Evolutionary conservation across 2,113 vertebrate species (phyloP), one percentile per base, ranked within the genome.

Genomic region (Epinephelus cyanopodus): DNA sequence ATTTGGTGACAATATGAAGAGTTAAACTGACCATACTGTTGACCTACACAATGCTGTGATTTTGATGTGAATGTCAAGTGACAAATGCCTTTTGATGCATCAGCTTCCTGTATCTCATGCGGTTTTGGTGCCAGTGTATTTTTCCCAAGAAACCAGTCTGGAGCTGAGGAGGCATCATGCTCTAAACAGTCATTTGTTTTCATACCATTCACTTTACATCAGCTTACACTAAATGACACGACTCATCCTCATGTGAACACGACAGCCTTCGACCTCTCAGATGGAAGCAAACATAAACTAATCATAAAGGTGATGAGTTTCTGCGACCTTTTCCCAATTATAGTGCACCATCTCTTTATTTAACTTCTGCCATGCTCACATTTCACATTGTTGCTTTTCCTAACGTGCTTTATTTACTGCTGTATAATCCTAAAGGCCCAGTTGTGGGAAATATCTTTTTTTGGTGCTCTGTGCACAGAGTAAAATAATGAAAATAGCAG

Each of bases 221-320:
- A 37, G 18, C 21, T 25, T 15, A 42, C 56, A 58, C n/a, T 4
- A 67, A 45, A 19, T 17, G 57, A 42, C n/a, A 62, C 9, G 5
- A 63, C 15, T 19, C 47, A 14, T 71, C 37, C 15, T 56, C 79
- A 85, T 90, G 89, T 87, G 89, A 89, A 88, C 76, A 15, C 63
- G 3, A 71, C 50, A 71, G 66, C 89, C 87, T 89, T 79, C 48
- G 82, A 90, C 86, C 90, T 79, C 60, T 78, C 33, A 9, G 56
- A 80, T 69, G 47, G 52, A 77, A 64, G 39, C 37, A 83, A 81
- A 82, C 57, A 86, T 68, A 69, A 71, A 75, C 79, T 52, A 47
- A 77, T 79, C 53, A 77, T 33, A 50, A 67, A 83, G 65, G 63
- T 69, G 80, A 67, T 11, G 64, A 61, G 21, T 74, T 75, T 80